phyloP scores from a whole-genome alignment of 2,888 invertebrate species.

The Stictocephala bisonia region DNA sequence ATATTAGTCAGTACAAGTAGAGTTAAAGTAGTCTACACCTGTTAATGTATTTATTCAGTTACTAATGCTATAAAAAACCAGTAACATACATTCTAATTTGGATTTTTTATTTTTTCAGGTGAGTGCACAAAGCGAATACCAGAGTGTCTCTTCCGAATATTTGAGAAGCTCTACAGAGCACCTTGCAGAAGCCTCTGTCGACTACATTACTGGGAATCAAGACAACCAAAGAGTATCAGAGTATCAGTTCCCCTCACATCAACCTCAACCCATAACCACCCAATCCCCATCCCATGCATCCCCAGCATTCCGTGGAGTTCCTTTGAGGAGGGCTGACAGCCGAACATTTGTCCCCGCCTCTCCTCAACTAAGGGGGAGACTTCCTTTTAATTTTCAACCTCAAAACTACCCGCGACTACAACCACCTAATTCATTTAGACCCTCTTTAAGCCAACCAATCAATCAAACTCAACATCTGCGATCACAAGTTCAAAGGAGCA shows the following conservation, averaged over 20 bases:
- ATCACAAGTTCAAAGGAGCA: conserved; percentile 24
- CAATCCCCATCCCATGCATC: conserved; percentile 27
- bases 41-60: too few species aligned
- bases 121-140: conserved; percentile 33
- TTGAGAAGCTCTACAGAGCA: conserved; percentile 5
- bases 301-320: conserved; percentile 19
- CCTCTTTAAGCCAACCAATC: conserved; percentile 22
- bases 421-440: conserved; percentile 32
- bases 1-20: too few species aligned
- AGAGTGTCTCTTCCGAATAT: conserved; percentile 22
- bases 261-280: conserved; percentile 3
- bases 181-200: too few species aligned
- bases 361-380: conserved; percentile 36
- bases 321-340: conserved; percentile 48
- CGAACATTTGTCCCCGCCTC: conserved; percentile 45
- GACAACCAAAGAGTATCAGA: conserved; percentile 26
- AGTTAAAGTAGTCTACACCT: too few species aligned
- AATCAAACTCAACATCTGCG: conserved; percentile 22
- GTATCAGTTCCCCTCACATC: conserved; percentile 21
- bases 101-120: conserved; percentile 44
- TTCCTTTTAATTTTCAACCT: conserved; percentile 48
- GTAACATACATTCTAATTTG: neutral
- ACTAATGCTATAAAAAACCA: too few species aligned
- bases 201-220: too few species aligned
- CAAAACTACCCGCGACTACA: conserved; percentile 44